These are phyloP conservation scores for Chrysogorgia sp. DNA, from an alignment of 92 coral and sea anemone species.

Conservation along the genomic window DNA sequence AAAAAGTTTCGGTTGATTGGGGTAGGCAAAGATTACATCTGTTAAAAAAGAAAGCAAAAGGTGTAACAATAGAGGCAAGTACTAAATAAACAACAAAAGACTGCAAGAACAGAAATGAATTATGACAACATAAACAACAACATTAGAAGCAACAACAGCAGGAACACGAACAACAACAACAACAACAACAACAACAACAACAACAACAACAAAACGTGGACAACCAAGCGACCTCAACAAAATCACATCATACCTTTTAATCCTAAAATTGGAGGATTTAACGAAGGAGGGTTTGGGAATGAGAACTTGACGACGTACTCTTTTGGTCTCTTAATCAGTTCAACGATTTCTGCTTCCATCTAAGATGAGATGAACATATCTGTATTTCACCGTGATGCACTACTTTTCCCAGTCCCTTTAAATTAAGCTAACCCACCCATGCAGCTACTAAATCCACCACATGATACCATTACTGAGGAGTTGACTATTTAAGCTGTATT, in stretches of 20 bases:
- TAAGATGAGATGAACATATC: conserved; percentile 35
- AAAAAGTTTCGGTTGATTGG: conserved; percentile 81
- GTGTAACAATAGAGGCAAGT: neutral
- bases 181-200: neutral
- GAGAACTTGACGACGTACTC: conserved; percentile 95
- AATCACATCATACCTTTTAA: conserved; percentile 72
- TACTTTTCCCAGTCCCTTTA: no score
- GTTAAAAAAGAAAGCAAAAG: neutral
- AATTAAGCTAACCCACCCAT: no score
- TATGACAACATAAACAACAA: neutral
- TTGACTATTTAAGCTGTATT: no score
- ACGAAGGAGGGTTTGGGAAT: conserved; percentile 91
- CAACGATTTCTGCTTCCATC: conserved; percentile 84
- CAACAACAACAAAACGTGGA: neutral
- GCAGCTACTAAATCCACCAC: no score
- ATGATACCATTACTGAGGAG: no score
- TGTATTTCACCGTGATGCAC: no score
- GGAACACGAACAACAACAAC: neutral
- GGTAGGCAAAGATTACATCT: conserved; percentile 86
- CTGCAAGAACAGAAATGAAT: neutral
- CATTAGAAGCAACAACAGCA: neutral
- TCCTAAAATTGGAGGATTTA: conserved; percentile 94
- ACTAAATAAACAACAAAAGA: neutral
- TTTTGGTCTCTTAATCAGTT: conserved; percentile 86
- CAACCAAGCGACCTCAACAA: neutral